Conservation (phyloP, 2,797 vertebrate species). For the Clarias pachynema region DNA sequence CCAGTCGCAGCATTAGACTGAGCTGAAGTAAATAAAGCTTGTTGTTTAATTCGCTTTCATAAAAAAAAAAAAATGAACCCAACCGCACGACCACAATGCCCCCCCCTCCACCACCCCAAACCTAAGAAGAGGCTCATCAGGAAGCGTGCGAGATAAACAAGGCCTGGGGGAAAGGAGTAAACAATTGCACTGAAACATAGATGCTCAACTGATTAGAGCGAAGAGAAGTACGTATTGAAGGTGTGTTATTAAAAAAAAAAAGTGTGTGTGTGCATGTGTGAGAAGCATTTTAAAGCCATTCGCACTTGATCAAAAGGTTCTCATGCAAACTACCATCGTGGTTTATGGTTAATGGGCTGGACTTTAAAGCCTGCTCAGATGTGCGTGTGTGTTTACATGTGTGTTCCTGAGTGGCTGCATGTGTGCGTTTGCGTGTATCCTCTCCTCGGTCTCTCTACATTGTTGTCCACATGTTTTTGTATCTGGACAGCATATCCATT, state of each 20-base stretch:
- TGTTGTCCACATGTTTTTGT: conserved; percentile 40
- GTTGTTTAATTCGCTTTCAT: conserved; percentile 37
- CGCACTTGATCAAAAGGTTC: conserved; percentile 55
- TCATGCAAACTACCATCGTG: conserved; percentile 21
- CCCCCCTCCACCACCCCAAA: conserved; percentile 31
- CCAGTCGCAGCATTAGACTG: conserved; percentile 54
- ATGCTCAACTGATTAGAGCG: conserved; percentile 66
- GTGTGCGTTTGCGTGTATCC: conserved; percentile 30
- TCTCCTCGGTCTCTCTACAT: conserved; percentile 27
- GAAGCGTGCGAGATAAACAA: conserved; percentile 71
- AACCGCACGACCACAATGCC: conserved; percentile 41
- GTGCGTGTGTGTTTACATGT: conserved; percentile 15
- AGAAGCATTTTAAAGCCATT: conserved; percentile 23
- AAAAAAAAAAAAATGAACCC: neutral
- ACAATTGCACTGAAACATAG: conserved; percentile 57
- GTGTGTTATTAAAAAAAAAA: conserved; percentile 51
- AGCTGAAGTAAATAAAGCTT: conserved; percentile 64
- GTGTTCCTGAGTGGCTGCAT: conserved; percentile 23
- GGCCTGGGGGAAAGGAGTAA: conserved; percentile 59
- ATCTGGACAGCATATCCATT: conserved; percentile 19
- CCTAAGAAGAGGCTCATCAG: conserved; percentile 60
- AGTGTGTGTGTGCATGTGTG: conserved; percentile 1
- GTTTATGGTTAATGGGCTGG: conserved; percentile 21
- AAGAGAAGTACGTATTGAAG: conserved; percentile 56
- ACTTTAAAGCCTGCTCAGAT: conserved; percentile 26